Evolutionary conservation across 2,113 vertebrate species (phyloP).

Genomic region (Scortum barcoo): DNA sequence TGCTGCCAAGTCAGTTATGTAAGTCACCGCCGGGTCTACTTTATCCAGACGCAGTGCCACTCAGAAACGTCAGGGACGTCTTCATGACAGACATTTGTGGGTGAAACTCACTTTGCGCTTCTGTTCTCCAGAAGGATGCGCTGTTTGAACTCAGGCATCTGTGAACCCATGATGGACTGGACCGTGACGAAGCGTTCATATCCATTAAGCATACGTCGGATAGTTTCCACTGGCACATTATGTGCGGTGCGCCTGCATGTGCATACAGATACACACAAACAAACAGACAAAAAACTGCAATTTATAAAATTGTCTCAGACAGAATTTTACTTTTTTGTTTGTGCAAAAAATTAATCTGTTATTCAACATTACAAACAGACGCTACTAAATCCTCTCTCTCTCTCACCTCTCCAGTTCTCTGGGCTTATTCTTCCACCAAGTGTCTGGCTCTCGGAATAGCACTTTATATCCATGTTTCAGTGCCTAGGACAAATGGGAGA

Average conservation of each 20-base stretch:
- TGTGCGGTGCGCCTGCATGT: slow-evolving; percentile 90
- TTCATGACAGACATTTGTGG: neutral
- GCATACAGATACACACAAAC: slow-evolving; percentile 42
- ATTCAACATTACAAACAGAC: slow-evolving; percentile 3
- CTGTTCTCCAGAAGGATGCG: slow-evolving; percentile 65
- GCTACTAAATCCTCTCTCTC: neutral
- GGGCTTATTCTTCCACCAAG: slow-evolving; percentile 97
- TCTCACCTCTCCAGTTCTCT: slow-evolving; percentile 94
- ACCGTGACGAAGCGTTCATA: slow-evolving; percentile 91
- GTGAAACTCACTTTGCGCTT: slow-evolving; percentile 67
- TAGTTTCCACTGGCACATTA: slow-evolving; percentile 90
- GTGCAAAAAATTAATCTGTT: neutral
- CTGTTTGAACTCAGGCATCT: slow-evolving; percentile 72
- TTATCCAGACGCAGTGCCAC: neutral
- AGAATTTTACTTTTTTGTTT: neutral
- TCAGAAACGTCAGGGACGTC: neutral
- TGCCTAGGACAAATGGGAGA: slow-evolving; percentile 83
- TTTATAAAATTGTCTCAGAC: neutral
- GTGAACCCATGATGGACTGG: slow-evolving; percentile 88
- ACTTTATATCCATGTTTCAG: slow-evolving; percentile 92
- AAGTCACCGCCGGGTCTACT: neutral
- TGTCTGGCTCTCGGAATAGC: slow-evolving; percentile 94
- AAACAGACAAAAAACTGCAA: neutral
- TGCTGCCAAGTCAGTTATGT: too few relatives aligned
- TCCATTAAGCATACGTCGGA: slow-evolving; percentile 90